These are phyloP conservation scores for Struthio camelus DNA, from an alignment of 2,113 vertebrate species.

Conservation along the genomic window DNA sequence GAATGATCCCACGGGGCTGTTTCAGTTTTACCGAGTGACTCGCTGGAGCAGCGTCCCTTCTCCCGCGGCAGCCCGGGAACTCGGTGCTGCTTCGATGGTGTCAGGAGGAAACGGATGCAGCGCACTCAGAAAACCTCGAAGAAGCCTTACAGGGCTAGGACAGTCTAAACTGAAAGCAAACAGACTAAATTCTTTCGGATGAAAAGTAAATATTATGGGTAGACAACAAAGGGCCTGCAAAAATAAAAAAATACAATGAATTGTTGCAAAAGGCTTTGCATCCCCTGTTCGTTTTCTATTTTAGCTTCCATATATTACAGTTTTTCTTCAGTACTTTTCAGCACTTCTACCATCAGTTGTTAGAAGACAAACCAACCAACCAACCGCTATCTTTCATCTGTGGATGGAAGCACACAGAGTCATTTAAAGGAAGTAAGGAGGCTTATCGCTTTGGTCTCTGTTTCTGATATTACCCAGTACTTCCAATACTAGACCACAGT, in stretches of 20 bases:
- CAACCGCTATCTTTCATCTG: not conserved
- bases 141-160: not conserved
- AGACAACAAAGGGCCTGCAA: not conserved
- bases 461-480: not conserved
- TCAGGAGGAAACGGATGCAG: not conserved
- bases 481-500: not conserved
- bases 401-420: not conserved
- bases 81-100: accelerated
- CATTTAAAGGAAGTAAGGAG: not conserved
- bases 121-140: not conserved
- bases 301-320: not conserved
- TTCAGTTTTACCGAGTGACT: not conserved
- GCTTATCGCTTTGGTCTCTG: not conserved
- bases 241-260: not conserved
- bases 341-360: not conserved
- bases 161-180: not conserved
- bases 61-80: not conserved
- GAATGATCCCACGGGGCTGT: not conserved
- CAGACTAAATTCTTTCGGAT: not conserved
- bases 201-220: not conserved
- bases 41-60: not conserved
- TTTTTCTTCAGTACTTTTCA: not conserved
- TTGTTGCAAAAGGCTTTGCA: not conserved
- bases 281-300: not conserved
- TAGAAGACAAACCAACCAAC: not conserved